Conservation (phyloP, 1,140 invertebrate genomes). For the Globodera rostochiensis region DNA sequence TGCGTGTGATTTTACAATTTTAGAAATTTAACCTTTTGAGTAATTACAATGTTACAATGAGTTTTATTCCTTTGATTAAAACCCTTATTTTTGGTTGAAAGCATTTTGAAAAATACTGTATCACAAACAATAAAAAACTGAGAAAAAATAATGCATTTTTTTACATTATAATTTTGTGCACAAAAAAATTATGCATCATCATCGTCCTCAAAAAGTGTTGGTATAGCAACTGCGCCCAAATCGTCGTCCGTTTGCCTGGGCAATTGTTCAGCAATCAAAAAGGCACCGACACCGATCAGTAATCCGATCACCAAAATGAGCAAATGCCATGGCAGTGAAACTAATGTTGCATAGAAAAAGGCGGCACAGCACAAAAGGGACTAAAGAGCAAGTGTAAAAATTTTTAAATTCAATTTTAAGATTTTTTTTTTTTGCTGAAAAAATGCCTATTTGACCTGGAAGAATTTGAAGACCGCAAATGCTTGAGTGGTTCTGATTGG, state of each 20-base stretch:
- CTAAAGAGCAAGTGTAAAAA: background rate
- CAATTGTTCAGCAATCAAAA: constrained; percentile 31
- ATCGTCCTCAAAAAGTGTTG: background rate
- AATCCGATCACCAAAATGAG: constrained; percentile 68
- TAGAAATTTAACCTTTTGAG: no score
- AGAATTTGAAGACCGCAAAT: constrained; percentile 92
- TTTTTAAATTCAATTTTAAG: background rate
- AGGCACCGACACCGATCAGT: constrained; percentile 17
- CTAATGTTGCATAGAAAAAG: constrained; percentile 82
- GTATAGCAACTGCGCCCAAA: background rate
- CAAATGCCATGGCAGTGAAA: constrained; percentile 80
- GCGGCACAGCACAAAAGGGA: constrained; percentile 79
- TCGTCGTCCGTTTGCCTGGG: constrained; percentile 32
- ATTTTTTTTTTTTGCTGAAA: background rate
- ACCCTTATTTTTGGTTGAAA: no score
- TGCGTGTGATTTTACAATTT: no score
- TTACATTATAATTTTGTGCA: no score
- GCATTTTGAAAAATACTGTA: no score
- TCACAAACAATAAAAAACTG: no score
- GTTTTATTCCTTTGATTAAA: no score
- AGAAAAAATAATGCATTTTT: no score
- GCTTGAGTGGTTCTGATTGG: constrained; percentile 80
- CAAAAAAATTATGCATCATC: no score
- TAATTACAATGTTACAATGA: no score
- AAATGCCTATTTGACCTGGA: constrained; percentile 9